phyloP scores from a whole-genome alignment of 2,113 vertebrate species.

The Eolophus roseicapilla region DNA sequence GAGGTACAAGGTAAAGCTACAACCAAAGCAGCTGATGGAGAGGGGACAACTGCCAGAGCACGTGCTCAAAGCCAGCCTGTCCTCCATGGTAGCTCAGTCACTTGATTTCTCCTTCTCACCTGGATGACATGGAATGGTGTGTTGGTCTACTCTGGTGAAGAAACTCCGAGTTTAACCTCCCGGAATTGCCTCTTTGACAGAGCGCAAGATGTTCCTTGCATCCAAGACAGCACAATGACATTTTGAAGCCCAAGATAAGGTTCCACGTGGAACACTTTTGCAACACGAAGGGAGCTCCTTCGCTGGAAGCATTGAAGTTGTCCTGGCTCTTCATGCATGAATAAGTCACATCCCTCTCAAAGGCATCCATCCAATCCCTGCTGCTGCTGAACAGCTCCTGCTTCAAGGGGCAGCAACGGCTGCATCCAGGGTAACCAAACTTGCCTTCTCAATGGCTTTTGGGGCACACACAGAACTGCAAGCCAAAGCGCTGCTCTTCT shows the following conservation, averaged over 20 bases:
- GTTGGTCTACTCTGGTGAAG: neutral
- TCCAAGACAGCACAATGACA: fast-evolving
- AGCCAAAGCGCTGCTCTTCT: neutral
- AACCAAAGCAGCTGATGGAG: fast-evolving
- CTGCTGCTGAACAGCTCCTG: neutral
- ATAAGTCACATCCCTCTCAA: neutral
- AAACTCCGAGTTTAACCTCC: neutral
- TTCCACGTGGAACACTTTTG: neutral
- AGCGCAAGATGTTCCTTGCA: fast-evolving
- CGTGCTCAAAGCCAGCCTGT: neutral
- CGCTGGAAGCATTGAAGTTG: neutral
- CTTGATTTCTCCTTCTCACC: neutral
- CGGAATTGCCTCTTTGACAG: neutral
- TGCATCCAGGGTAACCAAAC: neutral
- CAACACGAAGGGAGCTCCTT: no score
- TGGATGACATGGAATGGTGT: fast-evolving
- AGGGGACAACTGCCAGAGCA: neutral
- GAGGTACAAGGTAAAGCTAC: neutral
- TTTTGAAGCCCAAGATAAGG: neutral
- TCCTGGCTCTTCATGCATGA: neutral
- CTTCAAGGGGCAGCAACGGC: neutral
- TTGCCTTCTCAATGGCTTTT: fast-evolving
- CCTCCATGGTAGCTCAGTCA: neutral
- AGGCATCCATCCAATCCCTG: fast-evolving
- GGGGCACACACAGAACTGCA: neutral